Evolutionary conservation across 2,797 vertebrate genomes (phyloP), one percentile per base, ranked within the genome.

Genomic region (Echiichthys vipera): DNA sequence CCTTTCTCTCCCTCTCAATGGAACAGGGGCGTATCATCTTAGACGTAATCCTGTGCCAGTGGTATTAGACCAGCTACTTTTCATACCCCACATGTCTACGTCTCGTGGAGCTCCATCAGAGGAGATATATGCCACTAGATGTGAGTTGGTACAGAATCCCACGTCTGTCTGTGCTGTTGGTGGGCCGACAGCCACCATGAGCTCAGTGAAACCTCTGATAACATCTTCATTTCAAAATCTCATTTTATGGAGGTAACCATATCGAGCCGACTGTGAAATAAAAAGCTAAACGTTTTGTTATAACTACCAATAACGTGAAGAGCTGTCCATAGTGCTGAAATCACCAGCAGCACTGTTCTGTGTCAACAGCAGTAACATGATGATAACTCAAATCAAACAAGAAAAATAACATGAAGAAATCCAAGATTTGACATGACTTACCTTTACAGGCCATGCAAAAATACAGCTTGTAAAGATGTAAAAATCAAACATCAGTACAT

Each of bases 101-200:
- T 78, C 64, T 72, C 30, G 15, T 63, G 36, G 69, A 62, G 49
- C 46, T 46, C 20, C 49, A 71, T 78, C 66, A 49, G 43, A 68
- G 43, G 2, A 53, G 61, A 64, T 69, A 47, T 18, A 76, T 80
- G 65, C 65, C 43, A 34, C 83, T 65, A 40, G 84, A 85, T 71
- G 49, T 71, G 39, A 72, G 81, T 75, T 75, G 37, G 15, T 74
- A 55, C 46, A 73, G 69, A 71, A 65, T 76, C 36, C 8, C 45
- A 59, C n/a, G 59, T 76, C 30, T 62, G 59, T 34, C 22, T 65
- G 30, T 68, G 54, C 50, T 65, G 58, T 45, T 49, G 27, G 64
- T 74, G 54, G 65, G 37, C 61, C 10, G 0, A 42, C 62, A 71
- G 68, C 65, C 53, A 30, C 54, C 29, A 45, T 46, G 68, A 24